phyloP scores from a whole-genome alignment of 2,888 invertebrate genomes.

The Minunthozetes semirufus region DNA sequence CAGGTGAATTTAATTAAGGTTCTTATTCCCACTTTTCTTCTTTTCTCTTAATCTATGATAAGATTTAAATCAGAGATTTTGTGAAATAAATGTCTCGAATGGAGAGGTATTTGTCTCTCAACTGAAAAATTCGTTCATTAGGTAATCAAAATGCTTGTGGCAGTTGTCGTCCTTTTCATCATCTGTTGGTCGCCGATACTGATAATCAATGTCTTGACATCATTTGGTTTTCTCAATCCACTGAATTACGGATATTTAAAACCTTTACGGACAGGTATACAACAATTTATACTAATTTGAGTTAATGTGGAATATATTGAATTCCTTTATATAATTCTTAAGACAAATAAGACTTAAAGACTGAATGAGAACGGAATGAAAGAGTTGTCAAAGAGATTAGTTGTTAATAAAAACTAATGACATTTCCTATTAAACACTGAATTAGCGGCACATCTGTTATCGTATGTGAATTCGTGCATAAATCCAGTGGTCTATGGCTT shows the following conservation, averaged over 20 bases:
- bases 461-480: constrained; percentile 65
- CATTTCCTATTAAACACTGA: not conserved
- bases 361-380: not conserved
- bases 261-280: constrained; percentile 54
- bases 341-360: not conserved
- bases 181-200: constrained; percentile 64
- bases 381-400: not conserved
- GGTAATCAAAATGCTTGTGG: constrained; percentile 68
- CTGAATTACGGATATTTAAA: constrained; percentile 55
- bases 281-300: not conserved
- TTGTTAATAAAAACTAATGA: not conserved
- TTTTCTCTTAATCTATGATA: not conserved
- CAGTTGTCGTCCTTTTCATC: constrained; percentile 61
- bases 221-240: constrained; percentile 55
- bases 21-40: not conserved
- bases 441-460: constrained; percentile 58
- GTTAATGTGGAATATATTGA: not conserved
- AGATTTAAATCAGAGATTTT: not conserved
- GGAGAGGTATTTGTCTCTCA: not conserved
- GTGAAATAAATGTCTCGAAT: not conserved
- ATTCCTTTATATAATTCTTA: not conserved
- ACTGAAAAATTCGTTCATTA: constrained; percentile 46
- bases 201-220: constrained; percentile 60
- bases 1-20: constrained; percentile 45
- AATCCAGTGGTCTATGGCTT: constrained; percentile 68